phyloP scores from a whole-genome alignment of 2,888 invertebrate species.

The Sicus ferrugineus region DNA sequence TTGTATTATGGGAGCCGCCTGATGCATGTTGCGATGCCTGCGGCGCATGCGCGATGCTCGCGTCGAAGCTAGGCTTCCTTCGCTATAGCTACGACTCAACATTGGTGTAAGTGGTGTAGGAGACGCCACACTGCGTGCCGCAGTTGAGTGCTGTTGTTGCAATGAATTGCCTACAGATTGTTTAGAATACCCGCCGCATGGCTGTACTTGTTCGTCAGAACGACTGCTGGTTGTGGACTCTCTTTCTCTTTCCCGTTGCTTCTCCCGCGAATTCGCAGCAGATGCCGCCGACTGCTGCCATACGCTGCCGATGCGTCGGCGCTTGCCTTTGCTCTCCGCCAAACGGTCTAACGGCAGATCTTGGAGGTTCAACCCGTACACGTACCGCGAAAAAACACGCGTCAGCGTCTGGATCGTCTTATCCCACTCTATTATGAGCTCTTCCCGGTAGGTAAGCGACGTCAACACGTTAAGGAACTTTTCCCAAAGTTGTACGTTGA shows the following conservation, averaged over 20 bases:
- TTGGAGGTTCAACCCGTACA: conserved; percentile 91
- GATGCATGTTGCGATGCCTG: conserved; percentile 48
- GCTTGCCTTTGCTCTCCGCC: conserved; percentile 80
- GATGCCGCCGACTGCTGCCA: conserved; percentile 58
- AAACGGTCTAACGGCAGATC: conserved; percentile 83
- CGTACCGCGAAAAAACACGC: conserved; percentile 91
- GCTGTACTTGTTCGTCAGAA: conserved; percentile 50
- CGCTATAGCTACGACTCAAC: conserved; percentile 68
- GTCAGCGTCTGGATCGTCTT: conserved; percentile 98
- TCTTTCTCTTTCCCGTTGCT: conserved; percentile 47
- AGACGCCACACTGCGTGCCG: conserved; percentile 29
- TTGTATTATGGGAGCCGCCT: conserved; percentile 49
- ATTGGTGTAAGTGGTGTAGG: conserved; percentile 54
- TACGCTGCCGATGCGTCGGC: conserved; percentile 66
- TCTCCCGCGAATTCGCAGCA: conserved; percentile 40
- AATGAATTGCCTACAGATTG: conserved; percentile 46
- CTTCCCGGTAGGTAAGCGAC: conserved; percentile 91
- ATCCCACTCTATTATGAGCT: conserved; percentile 95
- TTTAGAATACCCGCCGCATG: conserved; percentile 17
- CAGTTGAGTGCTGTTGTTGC: conserved; percentile 17
- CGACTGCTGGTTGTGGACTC: conserved; percentile 54
- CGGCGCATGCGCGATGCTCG: conserved; percentile 52
- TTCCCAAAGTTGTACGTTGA: conserved; percentile 91
- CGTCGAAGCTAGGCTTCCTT: conserved; percentile 66
- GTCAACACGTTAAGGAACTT: conserved; percentile 87